Conservation (phyloP, 2,113 vertebrate species). For the Pelusios castaneus region DNA sequence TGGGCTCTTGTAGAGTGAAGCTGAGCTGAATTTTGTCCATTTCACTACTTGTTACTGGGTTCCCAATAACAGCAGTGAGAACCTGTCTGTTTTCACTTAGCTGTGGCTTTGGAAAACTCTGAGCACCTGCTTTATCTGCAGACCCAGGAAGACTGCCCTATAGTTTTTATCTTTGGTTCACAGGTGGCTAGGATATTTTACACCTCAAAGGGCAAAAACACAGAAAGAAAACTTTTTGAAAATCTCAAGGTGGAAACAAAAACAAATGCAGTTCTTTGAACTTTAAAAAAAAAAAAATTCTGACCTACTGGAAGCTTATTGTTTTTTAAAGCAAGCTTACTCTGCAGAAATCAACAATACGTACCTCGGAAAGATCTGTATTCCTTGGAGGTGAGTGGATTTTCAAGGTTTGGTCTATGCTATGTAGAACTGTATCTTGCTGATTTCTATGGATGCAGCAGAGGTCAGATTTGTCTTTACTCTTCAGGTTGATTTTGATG, state of each 20-base stretch:
- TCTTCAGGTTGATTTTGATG: not conserved
- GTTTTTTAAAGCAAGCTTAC: not conserved
- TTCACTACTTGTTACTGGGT: not conserved
- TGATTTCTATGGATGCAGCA: not conserved
- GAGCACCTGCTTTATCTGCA: not conserved
- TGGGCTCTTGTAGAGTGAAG: slow-evolving; percentile 2
- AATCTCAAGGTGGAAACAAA: not conserved
- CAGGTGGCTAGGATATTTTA: not conserved
- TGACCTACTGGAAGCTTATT: not conserved
- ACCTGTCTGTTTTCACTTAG: slow-evolving; percentile 11
- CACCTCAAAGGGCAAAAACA: not conserved
- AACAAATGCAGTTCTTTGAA: not conserved
- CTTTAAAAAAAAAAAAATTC: no score
- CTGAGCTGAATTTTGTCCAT: slow-evolving; percentile 20
- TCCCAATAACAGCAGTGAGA: slow-evolving; percentile 16
- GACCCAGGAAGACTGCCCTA: not conserved
- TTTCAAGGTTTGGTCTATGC: not conserved
- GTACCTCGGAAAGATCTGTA: not conserved
- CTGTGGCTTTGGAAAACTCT: not conserved
- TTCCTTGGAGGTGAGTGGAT: not conserved
- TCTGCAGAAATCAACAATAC: not conserved
- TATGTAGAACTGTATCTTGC: not conserved
- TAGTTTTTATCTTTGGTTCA: not conserved
- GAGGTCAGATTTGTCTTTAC: not conserved
- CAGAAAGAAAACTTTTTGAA: not conserved